These are phyloP conservation scores for Hepsetus odoe DNA, from an alignment of 2,113 vertebrate genomes.

Conservation along the genomic window DNA sequence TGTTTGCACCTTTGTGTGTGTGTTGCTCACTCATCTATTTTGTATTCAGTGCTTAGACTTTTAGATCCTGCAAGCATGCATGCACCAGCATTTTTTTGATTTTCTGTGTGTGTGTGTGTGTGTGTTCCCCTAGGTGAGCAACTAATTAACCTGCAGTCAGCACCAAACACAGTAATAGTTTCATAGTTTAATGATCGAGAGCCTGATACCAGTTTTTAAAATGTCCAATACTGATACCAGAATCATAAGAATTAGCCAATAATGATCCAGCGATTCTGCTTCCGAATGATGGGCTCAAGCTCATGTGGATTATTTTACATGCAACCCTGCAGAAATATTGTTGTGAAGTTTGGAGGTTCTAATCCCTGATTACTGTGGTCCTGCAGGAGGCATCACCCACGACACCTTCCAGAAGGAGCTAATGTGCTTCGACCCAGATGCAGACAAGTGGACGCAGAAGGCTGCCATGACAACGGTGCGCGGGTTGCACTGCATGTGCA, in stretches of 20 bases:
- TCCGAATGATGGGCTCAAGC: no score
- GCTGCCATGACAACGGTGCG: slow-evolving; percentile 97
- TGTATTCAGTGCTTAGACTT: background rate
- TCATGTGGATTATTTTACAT: no score
- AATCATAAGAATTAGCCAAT: no score
- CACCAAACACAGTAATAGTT: background rate
- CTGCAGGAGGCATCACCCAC: slow-evolving; percentile 94
- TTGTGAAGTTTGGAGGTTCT: no score
- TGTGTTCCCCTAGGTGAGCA: background rate
- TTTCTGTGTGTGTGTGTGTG: background rate
- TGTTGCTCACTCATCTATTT: background rate
- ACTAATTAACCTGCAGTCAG: no score
- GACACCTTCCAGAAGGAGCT: slow-evolving; percentile 99
- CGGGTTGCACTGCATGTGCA: slow-evolving; percentile 99
- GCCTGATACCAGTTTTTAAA: no score
- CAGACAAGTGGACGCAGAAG: slow-evolving; percentile 98
- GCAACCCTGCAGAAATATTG: no score
- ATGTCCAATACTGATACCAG: no score
- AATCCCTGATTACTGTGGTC: slow-evolving; percentile 33
- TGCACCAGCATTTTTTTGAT: background rate
- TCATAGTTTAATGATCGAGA: no score
- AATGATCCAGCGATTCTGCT: no score
- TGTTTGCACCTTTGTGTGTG: background rate
- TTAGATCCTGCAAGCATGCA: background rate
- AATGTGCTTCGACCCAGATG: slow-evolving; percentile 98